Evolutionary conservation across 2,797 vertebrate genomes (phyloP).

Genomic region (Semaprochilodus insignis): DNA sequence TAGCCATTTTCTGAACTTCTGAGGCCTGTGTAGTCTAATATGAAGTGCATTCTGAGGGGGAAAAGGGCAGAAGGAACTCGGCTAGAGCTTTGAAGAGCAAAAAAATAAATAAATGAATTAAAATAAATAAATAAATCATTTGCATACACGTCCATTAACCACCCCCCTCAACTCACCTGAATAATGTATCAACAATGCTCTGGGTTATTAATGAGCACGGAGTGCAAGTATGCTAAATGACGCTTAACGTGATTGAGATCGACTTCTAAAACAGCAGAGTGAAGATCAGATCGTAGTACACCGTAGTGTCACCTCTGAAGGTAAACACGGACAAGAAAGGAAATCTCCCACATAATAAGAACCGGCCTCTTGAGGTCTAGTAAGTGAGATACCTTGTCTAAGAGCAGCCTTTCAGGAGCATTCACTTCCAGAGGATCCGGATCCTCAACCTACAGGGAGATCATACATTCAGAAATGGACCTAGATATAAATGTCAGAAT

Average conservation of each 20-base stretch:
- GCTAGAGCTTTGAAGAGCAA: no score
- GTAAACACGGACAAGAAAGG: slow-evolving; percentile 30
- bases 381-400: not conserved
- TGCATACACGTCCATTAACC: slow-evolving; percentile 52
- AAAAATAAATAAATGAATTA: slow-evolving; percentile 13
- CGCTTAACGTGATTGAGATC: slow-evolving; percentile 39
- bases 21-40: no score
- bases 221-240: slow-evolving; percentile 50
- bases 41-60: not conserved
- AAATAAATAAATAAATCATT: slow-evolving; percentile 51
- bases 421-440: not conserved
- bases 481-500: no score
- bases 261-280: slow-evolving; percentile 49
- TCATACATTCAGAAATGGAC: no score
- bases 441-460: not conserved
- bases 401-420: not conserved
- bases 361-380: not conserved
- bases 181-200: slow-evolving; percentile 55
- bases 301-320: not conserved
- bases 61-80: not conserved
- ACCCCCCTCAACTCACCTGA: slow-evolving; percentile 42
- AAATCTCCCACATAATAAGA: not conserved
- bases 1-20: no score
- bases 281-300: slow-evolving; percentile 17
- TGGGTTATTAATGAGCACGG: slow-evolving; percentile 55